A percentile compares a stretch with the other conserved stretches of the same genome.
phyloP scores from a whole-genome alignment of 1,140 invertebrate genomes.

The Sarcophaga peregrina region DNA sequence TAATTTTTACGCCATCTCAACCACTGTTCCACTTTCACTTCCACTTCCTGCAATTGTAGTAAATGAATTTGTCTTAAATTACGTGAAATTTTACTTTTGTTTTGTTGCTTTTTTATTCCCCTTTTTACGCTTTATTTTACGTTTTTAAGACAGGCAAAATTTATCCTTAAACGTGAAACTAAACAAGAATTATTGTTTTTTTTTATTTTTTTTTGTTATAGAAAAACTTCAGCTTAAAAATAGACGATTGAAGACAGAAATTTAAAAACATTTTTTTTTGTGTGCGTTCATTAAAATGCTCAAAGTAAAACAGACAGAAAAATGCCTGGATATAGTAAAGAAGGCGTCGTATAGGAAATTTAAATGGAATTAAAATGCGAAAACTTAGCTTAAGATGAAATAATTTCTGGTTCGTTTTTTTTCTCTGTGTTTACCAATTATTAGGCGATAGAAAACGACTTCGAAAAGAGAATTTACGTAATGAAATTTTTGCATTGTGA shows the following conservation, averaged over 20 bases:
- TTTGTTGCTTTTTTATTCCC: no score
- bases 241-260: neutral
- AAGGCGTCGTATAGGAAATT: neutral
- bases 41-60: neutral
- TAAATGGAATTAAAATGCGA: neutral
- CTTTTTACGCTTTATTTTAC: neutral
- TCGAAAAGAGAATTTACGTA: no score
- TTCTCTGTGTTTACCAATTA: no score
- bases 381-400: neutral
- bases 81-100: neutral
- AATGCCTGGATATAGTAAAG: no score
- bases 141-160: neutral
- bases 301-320: no score
- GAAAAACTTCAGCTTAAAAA: neutral
- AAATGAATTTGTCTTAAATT: conserved; percentile 3
- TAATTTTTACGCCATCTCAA: neutral
- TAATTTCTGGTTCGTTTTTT: no score
- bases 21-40: neutral
- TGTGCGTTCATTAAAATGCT: neutral
- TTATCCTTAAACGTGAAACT: conserved; percentile 8
- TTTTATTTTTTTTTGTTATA: no score
- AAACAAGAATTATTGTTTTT: neutral
- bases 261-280: neutral
- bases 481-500: no score
- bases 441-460: no score